Evolutionary conservation across 2,113 vertebrate genomes (phyloP).

Genomic region (Muscicapa adusta): DNA sequence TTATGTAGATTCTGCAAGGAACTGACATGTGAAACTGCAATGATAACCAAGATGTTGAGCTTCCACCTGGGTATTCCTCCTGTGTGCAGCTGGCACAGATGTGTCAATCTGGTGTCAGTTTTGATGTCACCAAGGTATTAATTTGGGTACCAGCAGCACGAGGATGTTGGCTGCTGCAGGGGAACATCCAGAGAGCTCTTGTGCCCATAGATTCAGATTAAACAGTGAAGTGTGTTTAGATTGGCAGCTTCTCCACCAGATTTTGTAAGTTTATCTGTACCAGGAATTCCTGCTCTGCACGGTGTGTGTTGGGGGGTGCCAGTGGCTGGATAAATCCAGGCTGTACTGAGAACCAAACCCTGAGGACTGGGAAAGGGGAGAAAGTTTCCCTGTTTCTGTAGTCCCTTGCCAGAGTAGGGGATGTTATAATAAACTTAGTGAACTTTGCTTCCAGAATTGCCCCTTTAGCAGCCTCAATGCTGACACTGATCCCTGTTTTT

Average conservation of each 20-base stretch:
- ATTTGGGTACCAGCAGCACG: accelerated
- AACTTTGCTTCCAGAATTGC: constrained; percentile 45
- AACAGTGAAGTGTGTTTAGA: neutral
- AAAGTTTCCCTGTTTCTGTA: neutral
- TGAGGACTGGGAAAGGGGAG: neutral
- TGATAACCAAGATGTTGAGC: neutral
- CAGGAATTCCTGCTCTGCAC: neutral
- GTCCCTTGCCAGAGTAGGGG: neutral
- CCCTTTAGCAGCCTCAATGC: neutral
- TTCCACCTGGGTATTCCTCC: neutral
- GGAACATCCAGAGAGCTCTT: neutral
- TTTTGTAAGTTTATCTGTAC: neutral
- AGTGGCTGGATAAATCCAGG: neutral
- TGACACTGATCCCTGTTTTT: constrained; percentile 1
- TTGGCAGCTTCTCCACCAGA: neutral
- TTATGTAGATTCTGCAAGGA: neutral
- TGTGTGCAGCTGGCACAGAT: neutral
- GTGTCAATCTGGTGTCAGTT: neutral
- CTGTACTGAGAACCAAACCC: neutral
- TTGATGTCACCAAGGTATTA: neutral
- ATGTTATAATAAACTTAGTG: neutral
- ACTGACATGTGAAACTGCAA: neutral
- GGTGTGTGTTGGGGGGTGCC: accelerated
- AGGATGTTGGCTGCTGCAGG: neutral
- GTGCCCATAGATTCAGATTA: neutral